Conservation (phyloP, 2,113 vertebrate genomes). For the Talpa occidentalis region DNA sequence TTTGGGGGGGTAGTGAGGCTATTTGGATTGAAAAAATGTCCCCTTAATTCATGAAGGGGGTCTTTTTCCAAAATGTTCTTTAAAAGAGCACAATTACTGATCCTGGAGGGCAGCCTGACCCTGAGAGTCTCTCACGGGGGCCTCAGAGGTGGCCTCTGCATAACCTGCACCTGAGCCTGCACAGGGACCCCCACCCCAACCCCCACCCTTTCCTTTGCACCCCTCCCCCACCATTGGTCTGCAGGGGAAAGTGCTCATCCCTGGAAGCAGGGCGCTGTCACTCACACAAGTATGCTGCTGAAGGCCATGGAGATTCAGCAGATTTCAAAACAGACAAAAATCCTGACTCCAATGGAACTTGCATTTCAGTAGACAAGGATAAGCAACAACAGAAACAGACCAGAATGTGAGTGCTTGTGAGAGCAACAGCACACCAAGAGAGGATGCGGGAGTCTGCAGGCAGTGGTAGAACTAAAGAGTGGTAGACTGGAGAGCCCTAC, state of each 20-base stretch:
- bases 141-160: background rate
- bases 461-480: background rate
- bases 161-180: background rate
- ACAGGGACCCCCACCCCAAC: too few species aligned
- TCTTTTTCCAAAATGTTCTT: background rate
- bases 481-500: background rate
- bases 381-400: background rate
- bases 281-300: background rate
- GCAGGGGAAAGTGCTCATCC: background rate
- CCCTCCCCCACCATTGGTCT: background rate
- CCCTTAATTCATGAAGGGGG: background rate
- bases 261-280: rapidly evolving
- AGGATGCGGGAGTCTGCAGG: too few species aligned
- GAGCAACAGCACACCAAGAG: background rate
- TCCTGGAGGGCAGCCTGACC: background rate
- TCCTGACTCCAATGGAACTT: background rate
- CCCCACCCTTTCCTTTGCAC: background rate
- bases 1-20: background rate
- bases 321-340: background rate
- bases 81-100: background rate
- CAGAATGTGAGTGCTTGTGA: background rate
- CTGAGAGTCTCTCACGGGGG: too few species aligned
- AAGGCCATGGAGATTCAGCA: background rate
- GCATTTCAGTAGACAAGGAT: background rate
- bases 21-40: background rate